These are phyloP conservation scores for Phyto melanocephala DNA, from an alignment of 2,888 invertebrate genomes.

Conservation along the genomic window DNA sequence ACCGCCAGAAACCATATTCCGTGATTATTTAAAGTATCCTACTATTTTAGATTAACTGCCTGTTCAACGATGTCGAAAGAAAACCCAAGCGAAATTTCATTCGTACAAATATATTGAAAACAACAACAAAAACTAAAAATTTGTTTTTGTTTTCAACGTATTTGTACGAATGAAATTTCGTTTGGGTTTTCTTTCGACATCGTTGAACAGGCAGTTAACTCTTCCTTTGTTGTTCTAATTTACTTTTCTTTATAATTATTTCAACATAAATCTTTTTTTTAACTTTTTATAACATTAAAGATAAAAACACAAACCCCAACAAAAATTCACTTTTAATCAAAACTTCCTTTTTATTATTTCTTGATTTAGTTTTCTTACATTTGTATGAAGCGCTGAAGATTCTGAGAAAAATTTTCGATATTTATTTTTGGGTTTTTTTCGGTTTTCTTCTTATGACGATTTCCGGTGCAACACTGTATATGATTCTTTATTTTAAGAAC, in stretches of 20 bases:
- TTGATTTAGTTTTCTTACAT: slow-evolving; percentile 67
- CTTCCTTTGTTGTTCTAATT: no score
- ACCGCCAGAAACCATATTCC: no score
- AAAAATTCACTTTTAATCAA: slow-evolving; percentile 15
- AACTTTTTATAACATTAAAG: background rate
- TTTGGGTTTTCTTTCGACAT: no score
- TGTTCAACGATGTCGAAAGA: no score
- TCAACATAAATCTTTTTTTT: background rate
- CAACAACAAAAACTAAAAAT: no score
- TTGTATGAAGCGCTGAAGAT: slow-evolving; percentile 23
- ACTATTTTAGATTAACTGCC: no score
- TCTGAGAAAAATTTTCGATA: slow-evolving; percentile 35
- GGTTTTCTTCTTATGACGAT: slow-evolving; percentile 42
- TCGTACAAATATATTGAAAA: no score
- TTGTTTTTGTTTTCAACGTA: no score
- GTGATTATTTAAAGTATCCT: no score
- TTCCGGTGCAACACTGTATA: slow-evolving; percentile 57
- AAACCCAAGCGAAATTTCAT: no score
- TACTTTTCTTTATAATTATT: background rate
- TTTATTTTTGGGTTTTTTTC: slow-evolving; percentile 5
- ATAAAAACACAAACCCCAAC: background rate
- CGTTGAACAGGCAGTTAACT: no score
- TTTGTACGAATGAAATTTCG: no score
- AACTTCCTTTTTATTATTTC: slow-evolving; percentile 34
- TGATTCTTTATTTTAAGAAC: background rate